Conservation (phyloP, 2,113 vertebrate species). For the Narcine bancroftii region DNA sequence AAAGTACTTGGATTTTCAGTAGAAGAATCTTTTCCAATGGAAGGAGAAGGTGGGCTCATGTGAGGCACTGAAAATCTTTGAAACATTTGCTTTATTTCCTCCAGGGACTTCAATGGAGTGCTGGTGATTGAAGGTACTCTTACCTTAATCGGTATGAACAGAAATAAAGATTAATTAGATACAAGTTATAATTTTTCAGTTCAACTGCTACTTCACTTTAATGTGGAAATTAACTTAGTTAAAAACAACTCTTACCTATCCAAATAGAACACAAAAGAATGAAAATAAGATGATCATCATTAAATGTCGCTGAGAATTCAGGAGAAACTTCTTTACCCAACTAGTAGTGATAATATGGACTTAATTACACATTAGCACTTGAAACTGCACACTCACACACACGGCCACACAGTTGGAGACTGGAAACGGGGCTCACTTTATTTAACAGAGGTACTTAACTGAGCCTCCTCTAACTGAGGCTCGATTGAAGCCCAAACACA, state of each 20-base stretch:
- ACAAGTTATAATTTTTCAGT: not conserved
- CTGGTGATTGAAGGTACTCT: conserved; percentile 53
- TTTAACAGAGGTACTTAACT: too few relatives aligned
- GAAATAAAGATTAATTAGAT: not conserved
- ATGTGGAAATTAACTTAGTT: not conserved
- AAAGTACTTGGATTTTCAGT: conserved; percentile 54
- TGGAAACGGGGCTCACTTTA: too few relatives aligned
- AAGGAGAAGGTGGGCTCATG: conserved; percentile 52
- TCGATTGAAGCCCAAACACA: too few relatives aligned
- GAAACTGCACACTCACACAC: too few relatives aligned
- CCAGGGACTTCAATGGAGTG: conserved; percentile 65
- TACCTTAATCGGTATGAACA: conserved; percentile 50
- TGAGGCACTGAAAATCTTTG: conserved; percentile 68
- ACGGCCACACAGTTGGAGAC: too few relatives aligned
- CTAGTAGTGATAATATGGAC: too few relatives aligned
- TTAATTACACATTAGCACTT: too few relatives aligned
- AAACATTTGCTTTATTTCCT: conserved; percentile 78
- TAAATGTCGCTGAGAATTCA: too few relatives aligned
- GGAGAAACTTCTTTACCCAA: too few relatives aligned
- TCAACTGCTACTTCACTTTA: not conserved
- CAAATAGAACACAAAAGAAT: not conserved
- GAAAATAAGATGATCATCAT: too few relatives aligned
- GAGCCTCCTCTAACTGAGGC: too few relatives aligned
- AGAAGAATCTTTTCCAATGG: conserved; percentile 44
- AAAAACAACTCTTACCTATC: not conserved